Percentiles rank a stretch among this genome's conserved stretches.
Evolutionary conservation across 2,113 vertebrate species (phyloP).

Genomic region (Panthera leo): DNA sequence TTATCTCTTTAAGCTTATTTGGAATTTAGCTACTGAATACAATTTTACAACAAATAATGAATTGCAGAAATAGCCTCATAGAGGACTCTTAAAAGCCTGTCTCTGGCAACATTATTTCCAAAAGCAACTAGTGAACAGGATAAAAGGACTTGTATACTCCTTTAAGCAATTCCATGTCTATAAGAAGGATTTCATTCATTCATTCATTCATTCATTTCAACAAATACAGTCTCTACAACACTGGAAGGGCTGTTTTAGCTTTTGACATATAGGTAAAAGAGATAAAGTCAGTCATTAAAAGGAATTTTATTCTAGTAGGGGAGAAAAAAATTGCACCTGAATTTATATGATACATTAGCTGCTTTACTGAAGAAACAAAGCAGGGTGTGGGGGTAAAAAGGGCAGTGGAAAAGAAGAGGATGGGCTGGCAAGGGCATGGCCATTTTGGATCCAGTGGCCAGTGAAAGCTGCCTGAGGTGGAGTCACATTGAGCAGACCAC

Average conservation of each 20-base stretch:
- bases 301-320: background rate
- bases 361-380: background rate
- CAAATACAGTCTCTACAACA: background rate
- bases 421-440: background rate
- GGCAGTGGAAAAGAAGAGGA: background rate
- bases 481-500: background rate
- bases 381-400: background rate
- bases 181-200: background rate
- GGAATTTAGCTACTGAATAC: background rate
- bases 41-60: background rate
- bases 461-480: background rate
- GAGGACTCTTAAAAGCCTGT: background rate
- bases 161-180: background rate
- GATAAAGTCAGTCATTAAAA: background rate
- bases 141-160: background rate
- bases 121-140: background rate
- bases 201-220: background rate
- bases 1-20: background rate
- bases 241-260: background rate
- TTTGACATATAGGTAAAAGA: background rate
- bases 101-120: background rate
- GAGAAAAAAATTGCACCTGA: background rate
- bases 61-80: background rate
- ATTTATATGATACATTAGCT: background rate
- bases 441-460: background rate